phyloP scores from a whole-genome alignment of 2,888 invertebrate species.

The Steinernema hermaphroditum region DNA sequence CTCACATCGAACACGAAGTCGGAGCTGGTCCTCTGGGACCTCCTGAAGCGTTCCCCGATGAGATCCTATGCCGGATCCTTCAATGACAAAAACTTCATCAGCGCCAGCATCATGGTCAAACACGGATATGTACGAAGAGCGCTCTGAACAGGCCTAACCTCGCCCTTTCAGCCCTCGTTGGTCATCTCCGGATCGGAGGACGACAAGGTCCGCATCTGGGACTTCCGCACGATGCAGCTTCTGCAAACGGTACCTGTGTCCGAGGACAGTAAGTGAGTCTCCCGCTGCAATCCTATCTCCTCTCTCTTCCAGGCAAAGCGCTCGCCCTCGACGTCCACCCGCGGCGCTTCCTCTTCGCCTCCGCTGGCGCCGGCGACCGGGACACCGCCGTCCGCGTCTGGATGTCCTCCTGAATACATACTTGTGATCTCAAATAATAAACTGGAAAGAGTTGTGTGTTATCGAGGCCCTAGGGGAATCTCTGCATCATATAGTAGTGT shows the following conservation, averaged over 20 bases:
- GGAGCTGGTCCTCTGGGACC: neutral
- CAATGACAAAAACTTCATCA: neutral
- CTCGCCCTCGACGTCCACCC: neutral
- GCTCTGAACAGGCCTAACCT: neutral
- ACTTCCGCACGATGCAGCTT: neutral
- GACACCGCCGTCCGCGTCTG: neutral
- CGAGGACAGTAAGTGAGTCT: neutral
- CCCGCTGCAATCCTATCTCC: neutral
- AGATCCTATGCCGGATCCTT: neutral
- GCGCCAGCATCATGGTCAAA: neutral
- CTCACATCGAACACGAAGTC: neutral
- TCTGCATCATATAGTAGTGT: neutral
- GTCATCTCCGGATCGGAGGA: neutral
- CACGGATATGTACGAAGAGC: neutral
- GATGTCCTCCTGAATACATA: neutral
- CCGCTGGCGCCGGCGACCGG: neutral
- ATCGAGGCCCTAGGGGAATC: neutral
- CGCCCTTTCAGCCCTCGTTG: neutral
- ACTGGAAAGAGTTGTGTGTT: neutral
- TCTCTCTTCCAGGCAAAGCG: neutral
- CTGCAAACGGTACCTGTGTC: neutral
- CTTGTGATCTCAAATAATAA: neutral
- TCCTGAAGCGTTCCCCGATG: neutral
- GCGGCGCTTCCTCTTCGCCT: neutral
- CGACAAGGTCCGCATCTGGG: neutral